These are phyloP conservation scores for Neodon shergylaensis DNA, from an alignment of 2,113 vertebrate genomes.

Conservation along the genomic window DNA sequence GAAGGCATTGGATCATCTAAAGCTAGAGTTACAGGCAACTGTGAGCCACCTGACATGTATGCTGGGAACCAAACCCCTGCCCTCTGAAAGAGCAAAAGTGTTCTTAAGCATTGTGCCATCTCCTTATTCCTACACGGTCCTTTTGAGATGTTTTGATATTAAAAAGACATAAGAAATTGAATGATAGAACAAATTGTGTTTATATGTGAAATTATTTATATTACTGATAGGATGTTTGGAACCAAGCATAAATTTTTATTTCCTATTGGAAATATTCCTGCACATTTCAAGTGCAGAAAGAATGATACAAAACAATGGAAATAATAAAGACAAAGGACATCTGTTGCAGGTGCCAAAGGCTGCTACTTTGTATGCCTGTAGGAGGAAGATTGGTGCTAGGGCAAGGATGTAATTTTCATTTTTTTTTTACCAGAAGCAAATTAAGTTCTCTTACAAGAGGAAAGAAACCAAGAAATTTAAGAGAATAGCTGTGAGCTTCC, in stretches of 20 bases:
- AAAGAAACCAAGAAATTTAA: neutral
- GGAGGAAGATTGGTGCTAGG: neutral
- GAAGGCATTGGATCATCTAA: neutral
- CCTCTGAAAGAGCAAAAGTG: neutral
- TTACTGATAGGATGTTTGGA: neutral
- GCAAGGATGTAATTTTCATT: neutral
- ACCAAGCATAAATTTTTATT: neutral
- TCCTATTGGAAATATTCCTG: neutral
- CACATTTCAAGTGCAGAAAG: neutral
- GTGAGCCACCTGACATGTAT: neutral
- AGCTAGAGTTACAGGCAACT: neutral
- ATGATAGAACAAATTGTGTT: neutral
- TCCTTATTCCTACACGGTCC: neutral
- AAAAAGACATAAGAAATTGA: neutral
- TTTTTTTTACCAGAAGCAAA: slow-evolving; percentile 32
- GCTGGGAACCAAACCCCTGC: neutral
- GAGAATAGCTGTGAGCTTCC: neutral
- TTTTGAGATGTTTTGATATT: neutral
- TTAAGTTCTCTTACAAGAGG: neutral
- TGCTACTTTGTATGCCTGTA: neutral
- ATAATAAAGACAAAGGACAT: neutral
- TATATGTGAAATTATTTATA: neutral
- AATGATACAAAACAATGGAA: neutral
- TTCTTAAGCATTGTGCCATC: neutral
- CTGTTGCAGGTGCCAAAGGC: neutral